These are phyloP conservation scores for Melanogrammus aeglefinus DNA, from an alignment of 2,797 vertebrate species.

Conservation along the genomic window DNA sequence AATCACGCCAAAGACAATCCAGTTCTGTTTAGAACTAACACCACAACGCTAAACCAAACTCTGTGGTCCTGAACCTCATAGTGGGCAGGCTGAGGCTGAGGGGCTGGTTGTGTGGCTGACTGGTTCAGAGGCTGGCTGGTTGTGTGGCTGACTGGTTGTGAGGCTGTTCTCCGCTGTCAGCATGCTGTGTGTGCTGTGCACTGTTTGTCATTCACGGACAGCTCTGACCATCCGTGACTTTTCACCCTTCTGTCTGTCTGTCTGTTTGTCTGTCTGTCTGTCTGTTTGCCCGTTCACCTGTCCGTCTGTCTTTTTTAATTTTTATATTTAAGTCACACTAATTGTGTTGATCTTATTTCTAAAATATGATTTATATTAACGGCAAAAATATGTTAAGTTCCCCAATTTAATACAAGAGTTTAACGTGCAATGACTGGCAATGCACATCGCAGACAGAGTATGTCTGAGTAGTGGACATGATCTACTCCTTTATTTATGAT, in stretches of 20 bases:
- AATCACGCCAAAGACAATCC: background rate
- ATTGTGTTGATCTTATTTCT: background rate
- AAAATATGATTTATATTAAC: background rate
- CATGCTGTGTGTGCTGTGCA: constrained; percentile 37
- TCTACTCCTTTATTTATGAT: constrained; percentile 29
- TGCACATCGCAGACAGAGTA: constrained; percentile 36
- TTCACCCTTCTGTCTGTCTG: constrained; percentile 4
- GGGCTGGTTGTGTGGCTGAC: background rate
- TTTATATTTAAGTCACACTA: background rate
- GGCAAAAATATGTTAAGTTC: background rate
- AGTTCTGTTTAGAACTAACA: background rate
- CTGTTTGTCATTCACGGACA: constrained; percentile 60
- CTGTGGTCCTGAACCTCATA: background rate
- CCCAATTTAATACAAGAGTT: background rate
- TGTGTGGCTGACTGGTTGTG: background rate
- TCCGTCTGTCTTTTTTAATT: background rate
- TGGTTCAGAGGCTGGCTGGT: too few species aligned
- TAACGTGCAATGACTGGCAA: constrained; percentile 1
- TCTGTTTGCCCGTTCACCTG: background rate
- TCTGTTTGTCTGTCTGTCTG: background rate
- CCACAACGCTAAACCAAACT: background rate
- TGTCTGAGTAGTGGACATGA: constrained; percentile 16
- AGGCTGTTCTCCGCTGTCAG: constrained; percentile 41
- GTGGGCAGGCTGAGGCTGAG: background rate
- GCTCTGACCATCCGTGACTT: constrained; percentile 20